Conservation (phyloP, 2,113 vertebrate genomes). For the Mustela lutreola region DNA sequence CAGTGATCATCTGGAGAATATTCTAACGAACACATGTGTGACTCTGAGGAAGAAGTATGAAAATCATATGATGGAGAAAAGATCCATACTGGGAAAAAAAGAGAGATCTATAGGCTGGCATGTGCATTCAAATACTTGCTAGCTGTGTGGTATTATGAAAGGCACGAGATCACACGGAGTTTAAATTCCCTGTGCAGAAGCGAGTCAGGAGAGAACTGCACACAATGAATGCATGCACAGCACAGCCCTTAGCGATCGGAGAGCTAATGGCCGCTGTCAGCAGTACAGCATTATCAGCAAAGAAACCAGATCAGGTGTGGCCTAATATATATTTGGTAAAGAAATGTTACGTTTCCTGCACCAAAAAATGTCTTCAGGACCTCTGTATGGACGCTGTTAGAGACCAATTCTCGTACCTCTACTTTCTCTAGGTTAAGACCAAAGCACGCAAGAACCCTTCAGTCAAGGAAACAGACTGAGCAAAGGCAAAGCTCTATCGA, state of each 20-base stretch:
- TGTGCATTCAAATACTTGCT: not conserved
- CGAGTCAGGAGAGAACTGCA: not conserved
- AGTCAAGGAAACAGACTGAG: not conserved
- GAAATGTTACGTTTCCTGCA: not conserved
- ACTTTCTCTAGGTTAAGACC: not conserved
- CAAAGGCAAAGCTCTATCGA: not conserved
- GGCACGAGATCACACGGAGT: not conserved
- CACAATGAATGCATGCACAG: not conserved
- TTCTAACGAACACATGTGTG: not conserved
- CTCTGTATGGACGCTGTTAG: not conserved
- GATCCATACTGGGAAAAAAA: not conserved
- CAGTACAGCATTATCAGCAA: not conserved
- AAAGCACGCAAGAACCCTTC: not conserved
- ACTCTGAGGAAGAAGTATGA: not conserved
- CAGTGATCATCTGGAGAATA: not conserved
- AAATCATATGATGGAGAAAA: not conserved
- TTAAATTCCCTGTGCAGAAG: not conserved
- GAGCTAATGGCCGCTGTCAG: not conserved
- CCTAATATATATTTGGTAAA: not conserved
- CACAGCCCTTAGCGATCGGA: not conserved
- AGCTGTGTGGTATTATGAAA: not conserved
- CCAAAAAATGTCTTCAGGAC: constrained; percentile 8
- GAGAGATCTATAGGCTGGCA: not conserved
- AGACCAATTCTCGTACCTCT: not conserved
- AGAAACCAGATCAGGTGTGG: not conserved